Percentiles rank a stretch among this genome's conserved stretches.
These are phyloP conservation scores for Samia ricini DNA, from an alignment of 1,140 invertebrate genomes.

Conservation along the genomic window DNA sequence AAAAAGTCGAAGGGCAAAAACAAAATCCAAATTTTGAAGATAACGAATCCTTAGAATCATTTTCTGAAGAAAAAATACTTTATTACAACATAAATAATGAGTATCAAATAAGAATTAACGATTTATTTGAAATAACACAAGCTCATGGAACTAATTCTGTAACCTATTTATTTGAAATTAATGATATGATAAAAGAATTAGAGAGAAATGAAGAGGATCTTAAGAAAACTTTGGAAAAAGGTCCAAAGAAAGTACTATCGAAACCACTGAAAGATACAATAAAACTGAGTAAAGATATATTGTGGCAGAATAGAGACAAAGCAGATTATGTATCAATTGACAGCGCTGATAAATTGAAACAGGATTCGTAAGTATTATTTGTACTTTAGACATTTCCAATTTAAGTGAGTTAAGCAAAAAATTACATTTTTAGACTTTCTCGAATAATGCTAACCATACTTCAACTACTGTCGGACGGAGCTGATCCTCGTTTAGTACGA, in stretches of 20 bases:
- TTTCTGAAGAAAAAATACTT: conserved; percentile 35
- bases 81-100: conserved; percentile 37
- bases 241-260: conserved; percentile 37
- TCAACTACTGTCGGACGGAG: conserved; percentile 62
- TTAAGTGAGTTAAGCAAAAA: not conserved
- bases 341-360: conserved; percentile 33
- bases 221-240: conserved; percentile 44
- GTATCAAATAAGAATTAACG: conserved; percentile 40
- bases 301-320: conserved; percentile 33
- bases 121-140: conserved; percentile 26
- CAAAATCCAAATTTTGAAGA: conserved; percentile 17
- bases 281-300: conserved; percentile 45
- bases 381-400: not conserved
- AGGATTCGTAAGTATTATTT: conserved; percentile 33
- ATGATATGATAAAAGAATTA: conserved; percentile 46
- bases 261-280: conserved; percentile 40
- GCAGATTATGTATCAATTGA: conserved; percentile 29
- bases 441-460: conserved; percentile 55
- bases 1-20: not conserved
- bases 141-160: conserved; percentile 16
- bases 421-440: conserved; percentile 13
- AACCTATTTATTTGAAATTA: conserved; percentile 47
- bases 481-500: conserved; percentile 59
- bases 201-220: conserved; percentile 37
- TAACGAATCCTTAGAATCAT: conserved; percentile 29